These are phyloP conservation scores for Holothuria scabra DNA, from an alignment of 53 echinoderm and acorn worm species.

Conservation along the genomic window DNA sequence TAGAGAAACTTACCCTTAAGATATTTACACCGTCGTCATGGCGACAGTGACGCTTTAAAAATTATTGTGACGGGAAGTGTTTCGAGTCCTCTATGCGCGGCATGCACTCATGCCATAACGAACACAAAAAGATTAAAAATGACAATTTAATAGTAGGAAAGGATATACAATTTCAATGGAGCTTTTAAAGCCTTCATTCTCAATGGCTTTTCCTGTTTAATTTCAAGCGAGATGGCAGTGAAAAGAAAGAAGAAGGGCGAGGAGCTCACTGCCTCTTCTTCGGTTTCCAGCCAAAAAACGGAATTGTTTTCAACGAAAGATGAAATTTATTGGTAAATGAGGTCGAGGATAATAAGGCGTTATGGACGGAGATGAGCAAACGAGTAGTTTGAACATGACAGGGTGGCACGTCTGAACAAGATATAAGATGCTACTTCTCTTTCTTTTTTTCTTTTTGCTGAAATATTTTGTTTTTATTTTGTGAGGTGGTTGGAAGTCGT, in stretches of 20 bases:
- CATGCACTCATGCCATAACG: constrained; percentile 20
- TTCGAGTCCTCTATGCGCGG: neutral
- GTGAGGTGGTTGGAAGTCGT: too few species aligned
- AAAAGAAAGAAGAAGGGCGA: neutral
- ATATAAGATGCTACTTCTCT: too few species aligned
- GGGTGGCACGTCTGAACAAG: neutral
- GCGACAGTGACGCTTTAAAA: constrained; percentile 19
- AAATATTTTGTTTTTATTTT: too few species aligned
- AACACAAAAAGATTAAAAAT: constrained; percentile 47
- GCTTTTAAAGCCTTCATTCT: constrained; percentile 21
- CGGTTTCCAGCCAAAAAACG: constrained; percentile 9
- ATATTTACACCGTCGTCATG: constrained; percentile 26
- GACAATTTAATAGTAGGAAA: constrained; percentile 37
- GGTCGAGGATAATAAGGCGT: constrained; percentile 30
- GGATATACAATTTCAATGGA: constrained; percentile 37
- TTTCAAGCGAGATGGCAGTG: neutral
- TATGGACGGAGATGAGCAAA: neutral
- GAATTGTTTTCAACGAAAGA: constrained; percentile 12
- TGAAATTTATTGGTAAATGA: constrained; percentile 38
- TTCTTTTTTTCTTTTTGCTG: too few species aligned
- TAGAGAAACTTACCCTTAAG: constrained; percentile 11
- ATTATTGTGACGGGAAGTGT: constrained; percentile 20
- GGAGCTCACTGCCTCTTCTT: neutral
- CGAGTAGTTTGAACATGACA: constrained; percentile 10
- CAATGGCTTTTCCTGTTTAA: constrained; percentile 24